Evolutionary conservation across 2,797 vertebrate species (phyloP).

Genomic region (Cirrhinus molitorella): DNA sequence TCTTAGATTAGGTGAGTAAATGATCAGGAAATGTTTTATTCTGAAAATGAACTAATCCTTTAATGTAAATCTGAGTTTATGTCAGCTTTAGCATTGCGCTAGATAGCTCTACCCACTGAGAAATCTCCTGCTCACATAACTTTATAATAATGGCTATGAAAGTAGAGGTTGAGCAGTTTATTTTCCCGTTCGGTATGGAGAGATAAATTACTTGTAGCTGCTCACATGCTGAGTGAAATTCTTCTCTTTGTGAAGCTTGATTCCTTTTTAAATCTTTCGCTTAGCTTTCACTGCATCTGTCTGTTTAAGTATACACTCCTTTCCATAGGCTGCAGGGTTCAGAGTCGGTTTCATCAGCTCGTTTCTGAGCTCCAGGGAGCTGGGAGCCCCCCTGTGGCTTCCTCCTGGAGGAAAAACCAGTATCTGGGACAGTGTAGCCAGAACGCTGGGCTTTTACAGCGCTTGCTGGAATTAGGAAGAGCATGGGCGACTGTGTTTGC

Average conservation of each 20-base stretch:
- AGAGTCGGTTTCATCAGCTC: slow-evolving; percentile 19
- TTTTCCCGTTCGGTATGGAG: neutral
- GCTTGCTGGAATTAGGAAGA: slow-evolving; percentile 16
- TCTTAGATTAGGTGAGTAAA: no score
- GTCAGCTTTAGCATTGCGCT: neutral
- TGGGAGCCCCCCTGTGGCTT: slow-evolving; percentile 22
- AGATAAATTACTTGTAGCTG: neutral
- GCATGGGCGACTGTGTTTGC: slow-evolving; percentile 9
- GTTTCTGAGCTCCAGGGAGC: slow-evolving; percentile 42
- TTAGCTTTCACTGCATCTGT: neutral
- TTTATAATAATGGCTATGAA: neutral
- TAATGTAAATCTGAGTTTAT: neutral
- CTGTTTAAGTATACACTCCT: slow-evolving; percentile 1
- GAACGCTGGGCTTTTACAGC: slow-evolving; percentile 1
- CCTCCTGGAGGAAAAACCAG: slow-evolving; percentile 31
- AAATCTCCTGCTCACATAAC: neutral
- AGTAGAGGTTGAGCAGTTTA: neutral
- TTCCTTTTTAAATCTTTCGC: neutral
- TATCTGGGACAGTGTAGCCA: slow-evolving; percentile 28
- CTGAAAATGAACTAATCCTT: neutral
- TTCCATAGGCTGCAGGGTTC: slow-evolving; percentile 15
- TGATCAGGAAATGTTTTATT: no score
- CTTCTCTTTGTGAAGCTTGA: neutral
- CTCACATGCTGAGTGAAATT: neutral
- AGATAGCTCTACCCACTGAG: neutral